Base-by-base conservation (phyloP, 2,797 vertebrate species). In the Arnoldichthys spilopterus region DNA sequence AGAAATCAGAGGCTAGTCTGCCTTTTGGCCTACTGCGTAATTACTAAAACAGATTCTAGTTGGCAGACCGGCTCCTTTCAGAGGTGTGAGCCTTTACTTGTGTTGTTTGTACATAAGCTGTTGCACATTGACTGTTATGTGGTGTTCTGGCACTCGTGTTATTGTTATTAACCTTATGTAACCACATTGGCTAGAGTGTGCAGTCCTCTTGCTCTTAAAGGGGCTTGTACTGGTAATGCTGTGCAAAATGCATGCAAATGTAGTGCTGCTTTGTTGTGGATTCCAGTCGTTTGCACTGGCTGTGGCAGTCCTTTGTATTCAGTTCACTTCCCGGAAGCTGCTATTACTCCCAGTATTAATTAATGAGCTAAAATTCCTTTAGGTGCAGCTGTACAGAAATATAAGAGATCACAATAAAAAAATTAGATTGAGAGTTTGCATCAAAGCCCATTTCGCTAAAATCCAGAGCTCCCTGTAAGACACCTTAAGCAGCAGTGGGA, bases 11-110 rank as follows among this genome's bases (percentile, higher is more conserved):
- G 37, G 67, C 51, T 59, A 68, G 30, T 15, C 63, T 76, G 28
- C 24, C 72, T 81, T 74, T 68, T 80, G 51, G 64, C 69, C 74
- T 63, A 58, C 56, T 47, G 1, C 62, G 51, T 67, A 71, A 54
- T 76, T 82, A 62, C 74, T 73, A 58, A 72, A 71, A 56, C 62
- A 80, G 67, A 80, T 68, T 85, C 64, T 72, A 37, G 24, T 68
- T 76, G 64, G 64, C 74, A 79, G 13, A 16, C 34, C 40, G 71
- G 45, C 34, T 82, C 45, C 43, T 75, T 63, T 73, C 61, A 83
- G 84, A 76, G 40, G 69, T 76, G 53, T 58, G 45, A 58, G 72
- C 26, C 56, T 34, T 74, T 51, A 54, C 59, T 69, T 71, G 40
- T 78, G 72, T n/a, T n/a, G n/a, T 80, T 70, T 80, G 64, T 78